Evolutionary conservation across 2,113 vertebrate species (phyloP).

Genomic region (Chamaea fasciata): DNA sequence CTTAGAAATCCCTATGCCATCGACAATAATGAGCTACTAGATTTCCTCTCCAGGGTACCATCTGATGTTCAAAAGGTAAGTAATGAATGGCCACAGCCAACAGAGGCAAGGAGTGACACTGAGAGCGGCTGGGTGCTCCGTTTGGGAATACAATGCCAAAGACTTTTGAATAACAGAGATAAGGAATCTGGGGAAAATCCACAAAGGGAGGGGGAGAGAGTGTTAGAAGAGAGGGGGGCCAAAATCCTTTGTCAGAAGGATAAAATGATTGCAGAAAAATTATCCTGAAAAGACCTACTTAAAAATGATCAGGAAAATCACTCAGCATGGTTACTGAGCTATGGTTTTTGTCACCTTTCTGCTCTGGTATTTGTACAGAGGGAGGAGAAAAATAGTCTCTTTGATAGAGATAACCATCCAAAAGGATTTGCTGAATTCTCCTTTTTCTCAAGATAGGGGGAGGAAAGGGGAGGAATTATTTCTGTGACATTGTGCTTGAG

Average conservation of each 20-base stretch:
- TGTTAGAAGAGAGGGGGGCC: neutral
- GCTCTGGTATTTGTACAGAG: conserved; percentile 2
- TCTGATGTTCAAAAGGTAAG: conserved; percentile 98
- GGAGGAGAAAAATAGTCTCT: conserved; percentile 23
- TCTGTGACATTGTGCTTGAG: conserved; percentile 37
- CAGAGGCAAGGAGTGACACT: neutral
- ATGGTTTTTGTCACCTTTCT: conserved; percentile 1
- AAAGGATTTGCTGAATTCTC: conserved; percentile 17
- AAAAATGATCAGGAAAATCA: conserved; percentile 54
- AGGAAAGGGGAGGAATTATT: conserved; percentile 24
- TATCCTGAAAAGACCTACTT: conserved; percentile 63
- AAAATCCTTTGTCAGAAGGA: conserved; percentile 50
- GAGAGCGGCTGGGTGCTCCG: neutral
- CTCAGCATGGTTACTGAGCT: neutral
- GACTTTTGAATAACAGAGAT: conserved; percentile 36
- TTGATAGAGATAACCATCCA: neutral
- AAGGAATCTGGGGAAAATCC: conserved; percentile 45
- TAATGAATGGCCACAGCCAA: conserved; percentile 31
- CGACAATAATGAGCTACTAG: conserved; percentile 90
- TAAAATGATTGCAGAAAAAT: conserved; percentile 61
- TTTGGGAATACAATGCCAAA: neutral
- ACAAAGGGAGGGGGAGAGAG: neutral
- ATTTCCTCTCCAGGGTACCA: conserved; percentile 97
- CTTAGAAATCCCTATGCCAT: conserved; percentile 90
- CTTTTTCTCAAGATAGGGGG: neutral